Conservation (phyloP, 2,888 invertebrate genomes). For the Cetonia aurata region DNA sequence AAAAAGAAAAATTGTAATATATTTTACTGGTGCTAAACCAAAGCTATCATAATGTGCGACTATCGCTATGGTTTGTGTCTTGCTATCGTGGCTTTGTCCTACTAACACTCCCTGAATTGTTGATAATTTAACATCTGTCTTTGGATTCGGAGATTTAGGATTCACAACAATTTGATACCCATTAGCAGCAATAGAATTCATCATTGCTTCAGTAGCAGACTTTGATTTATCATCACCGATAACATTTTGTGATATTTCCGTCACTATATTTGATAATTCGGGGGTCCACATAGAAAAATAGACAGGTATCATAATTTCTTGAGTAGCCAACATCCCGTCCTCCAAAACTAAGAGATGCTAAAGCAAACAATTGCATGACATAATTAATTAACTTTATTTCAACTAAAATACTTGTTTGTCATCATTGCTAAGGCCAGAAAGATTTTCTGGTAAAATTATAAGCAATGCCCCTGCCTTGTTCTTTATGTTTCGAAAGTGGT, state of each 20-base stretch:
- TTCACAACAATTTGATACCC: slow-evolving; percentile 94
- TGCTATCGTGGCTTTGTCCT: slow-evolving; percentile 76
- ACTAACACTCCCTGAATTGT: slow-evolving; percentile 87
- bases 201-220: slow-evolving; percentile 85
- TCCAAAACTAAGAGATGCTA: slow-evolving; percentile 84
- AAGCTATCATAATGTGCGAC: slow-evolving; percentile 95
- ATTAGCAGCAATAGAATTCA: slow-evolving; percentile 91
- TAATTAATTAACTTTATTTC: slow-evolving; percentile 27
- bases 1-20: no score
- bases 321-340: slow-evolving; percentile 79
- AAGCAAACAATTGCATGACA: slow-evolving; percentile 47
- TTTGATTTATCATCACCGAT: slow-evolving; percentile 78
- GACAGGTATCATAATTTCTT: slow-evolving; percentile 86
- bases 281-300: slow-evolving; percentile 86
- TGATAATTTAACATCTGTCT: slow-evolving; percentile 85
- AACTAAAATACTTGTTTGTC: slow-evolving; percentile 74
- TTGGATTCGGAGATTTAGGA: slow-evolving; percentile 77
- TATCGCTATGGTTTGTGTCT: slow-evolving; percentile 85
- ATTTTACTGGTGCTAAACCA: slow-evolving; percentile 88
- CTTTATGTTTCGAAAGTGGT: slow-evolving; percentile 81
- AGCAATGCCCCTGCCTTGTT: slow-evolving; percentile 88
- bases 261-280: slow-evolving; percentile 80
- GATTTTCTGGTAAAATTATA: slow-evolving; percentile 83
- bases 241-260: slow-evolving; percentile 79
- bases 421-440: slow-evolving; percentile 74